Evolutionary conservation across 2,113 vertebrate genomes (phyloP).

Genomic region (Rhizomys pruinosus): DNA sequence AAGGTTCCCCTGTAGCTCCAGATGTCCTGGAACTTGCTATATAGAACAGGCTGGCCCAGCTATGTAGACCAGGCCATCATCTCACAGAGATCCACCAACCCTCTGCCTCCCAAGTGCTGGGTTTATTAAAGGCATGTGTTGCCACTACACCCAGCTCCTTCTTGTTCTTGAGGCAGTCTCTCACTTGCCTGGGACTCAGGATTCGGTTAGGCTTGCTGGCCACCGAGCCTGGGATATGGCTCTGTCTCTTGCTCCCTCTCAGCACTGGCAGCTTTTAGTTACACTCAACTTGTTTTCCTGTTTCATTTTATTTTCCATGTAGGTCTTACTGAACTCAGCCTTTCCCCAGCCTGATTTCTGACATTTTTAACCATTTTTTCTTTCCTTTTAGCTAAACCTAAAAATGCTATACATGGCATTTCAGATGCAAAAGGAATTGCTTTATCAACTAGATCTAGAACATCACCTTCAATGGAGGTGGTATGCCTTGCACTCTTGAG

Average conservation of each 20-base stretch:
- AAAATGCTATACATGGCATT: constrained; percentile 29
- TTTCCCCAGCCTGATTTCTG: not conserved
- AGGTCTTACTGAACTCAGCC: not conserved
- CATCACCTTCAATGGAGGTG: not conserved
- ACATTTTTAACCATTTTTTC: constrained; percentile 18
- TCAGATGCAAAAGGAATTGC: constrained; percentile 9
- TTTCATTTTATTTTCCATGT: not conserved
- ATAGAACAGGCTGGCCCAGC: no score
- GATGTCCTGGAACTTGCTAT: no score
- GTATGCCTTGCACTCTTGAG: not conserved
- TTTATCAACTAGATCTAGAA: not conserved
- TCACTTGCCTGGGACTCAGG: not conserved
- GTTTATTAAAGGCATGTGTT: no score
- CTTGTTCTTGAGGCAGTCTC: not conserved
- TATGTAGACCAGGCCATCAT: no score
- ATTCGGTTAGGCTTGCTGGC: not conserved
- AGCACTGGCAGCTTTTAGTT: no score
- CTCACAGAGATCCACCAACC: no score
- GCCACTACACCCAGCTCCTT: no score
- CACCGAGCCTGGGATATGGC: no score
- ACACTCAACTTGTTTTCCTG: not conserved
- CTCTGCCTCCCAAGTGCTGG: no score
- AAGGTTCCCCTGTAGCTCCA: no score
- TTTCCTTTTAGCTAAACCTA: constrained; percentile 29
- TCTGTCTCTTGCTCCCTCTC: no score